A percentile compares a stretch with the other conserved stretches of the same genome.
These are phyloP conservation scores for Cavia aperea DNA, from an alignment of 2,113 vertebrate species.

Conservation along the genomic window DNA sequence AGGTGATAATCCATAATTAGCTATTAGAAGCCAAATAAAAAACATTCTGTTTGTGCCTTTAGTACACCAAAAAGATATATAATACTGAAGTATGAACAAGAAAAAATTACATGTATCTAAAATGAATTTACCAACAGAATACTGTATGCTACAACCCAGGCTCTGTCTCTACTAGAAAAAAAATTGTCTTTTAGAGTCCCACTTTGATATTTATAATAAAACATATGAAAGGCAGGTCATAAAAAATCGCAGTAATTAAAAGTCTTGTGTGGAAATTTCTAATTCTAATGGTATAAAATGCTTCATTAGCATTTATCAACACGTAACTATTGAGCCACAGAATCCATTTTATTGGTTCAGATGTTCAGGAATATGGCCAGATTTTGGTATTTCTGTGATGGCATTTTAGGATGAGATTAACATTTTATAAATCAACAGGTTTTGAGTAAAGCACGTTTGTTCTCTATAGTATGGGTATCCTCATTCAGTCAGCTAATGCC, in stretches of 20 bases:
- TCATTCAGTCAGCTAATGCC: background rate
- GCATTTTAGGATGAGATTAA: background rate
- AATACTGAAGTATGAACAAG: background rate
- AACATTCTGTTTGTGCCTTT: conserved; percentile 66
- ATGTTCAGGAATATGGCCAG: background rate
- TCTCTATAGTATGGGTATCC: background rate
- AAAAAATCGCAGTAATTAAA: conserved; percentile 40
- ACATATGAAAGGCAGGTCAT: conserved; percentile 33
- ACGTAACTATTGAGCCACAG: background rate
- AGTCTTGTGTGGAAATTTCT: conserved; percentile 16
- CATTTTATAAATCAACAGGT: background rate
- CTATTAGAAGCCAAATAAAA: conserved; percentile 64
- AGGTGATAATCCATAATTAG: conserved; percentile 65
- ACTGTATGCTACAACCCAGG: conserved; percentile 31
- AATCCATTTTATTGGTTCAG: conserved; percentile 10
- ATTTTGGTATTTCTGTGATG: background rate
- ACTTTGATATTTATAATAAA: conserved; percentile 21
- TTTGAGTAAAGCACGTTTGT: background rate
- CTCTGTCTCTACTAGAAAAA: conserved; percentile 5
- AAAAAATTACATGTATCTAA: conserved; percentile 54
- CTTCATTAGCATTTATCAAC: conserved; percentile 5
- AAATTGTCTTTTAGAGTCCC: conserved; percentile 15
- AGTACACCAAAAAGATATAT: conserved; percentile 42
- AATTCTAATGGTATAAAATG: background rate
- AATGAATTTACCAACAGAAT: conserved; percentile 48